Evolutionary conservation across 2,888 invertebrate genomes (phyloP).

Genomic region (Neocrepidodera transversa): DNA sequence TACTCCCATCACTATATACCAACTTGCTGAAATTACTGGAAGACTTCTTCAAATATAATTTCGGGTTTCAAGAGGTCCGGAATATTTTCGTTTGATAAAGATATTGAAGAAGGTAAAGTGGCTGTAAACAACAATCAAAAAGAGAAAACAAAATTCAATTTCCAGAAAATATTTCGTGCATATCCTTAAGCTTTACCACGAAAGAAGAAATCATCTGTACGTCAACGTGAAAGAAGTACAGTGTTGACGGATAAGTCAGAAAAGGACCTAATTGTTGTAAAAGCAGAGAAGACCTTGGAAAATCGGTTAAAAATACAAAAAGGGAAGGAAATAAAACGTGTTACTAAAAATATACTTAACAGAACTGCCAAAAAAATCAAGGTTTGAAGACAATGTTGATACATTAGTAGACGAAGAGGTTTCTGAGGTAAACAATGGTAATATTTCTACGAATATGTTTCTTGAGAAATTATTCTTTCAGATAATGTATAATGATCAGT

Average conservation of each 20-base stretch:
- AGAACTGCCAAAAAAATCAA: conserved; percentile 4
- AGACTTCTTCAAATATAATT: conserved; percentile 12
- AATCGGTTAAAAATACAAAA: too few species aligned
- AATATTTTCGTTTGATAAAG: conserved; percentile 7
- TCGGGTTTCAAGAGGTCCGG: conserved; percentile 14
- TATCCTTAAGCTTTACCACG: conserved; percentile 8
- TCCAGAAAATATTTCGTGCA: conserved; percentile 18
- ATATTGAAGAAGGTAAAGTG: neutral
- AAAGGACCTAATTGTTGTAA: conserved; percentile 9
- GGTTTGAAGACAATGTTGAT: conserved; percentile 1
- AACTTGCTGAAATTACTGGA: conserved; percentile 15
- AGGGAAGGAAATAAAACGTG: too few species aligned
- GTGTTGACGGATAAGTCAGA: too few species aligned
- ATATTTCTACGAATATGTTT: too few species aligned
- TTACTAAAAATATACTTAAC: conserved; percentile 3
- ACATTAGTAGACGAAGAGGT: conserved; percentile 3
- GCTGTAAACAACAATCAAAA: conserved; percentile 9
- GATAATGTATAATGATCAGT: conserved; percentile 11
- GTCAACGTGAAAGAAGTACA: too few species aligned
- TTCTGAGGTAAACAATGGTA: too few species aligned
- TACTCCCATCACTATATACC: too few species aligned
- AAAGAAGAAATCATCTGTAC: conserved; percentile 13
- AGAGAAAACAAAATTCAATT: conserved; percentile 12
- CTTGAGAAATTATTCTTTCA: too few species aligned
- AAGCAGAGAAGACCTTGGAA: neutral